These are phyloP conservation scores for Seriola quinqueradiata DNA, from an alignment of 2,113 vertebrate genomes.

Conservation along the genomic window DNA sequence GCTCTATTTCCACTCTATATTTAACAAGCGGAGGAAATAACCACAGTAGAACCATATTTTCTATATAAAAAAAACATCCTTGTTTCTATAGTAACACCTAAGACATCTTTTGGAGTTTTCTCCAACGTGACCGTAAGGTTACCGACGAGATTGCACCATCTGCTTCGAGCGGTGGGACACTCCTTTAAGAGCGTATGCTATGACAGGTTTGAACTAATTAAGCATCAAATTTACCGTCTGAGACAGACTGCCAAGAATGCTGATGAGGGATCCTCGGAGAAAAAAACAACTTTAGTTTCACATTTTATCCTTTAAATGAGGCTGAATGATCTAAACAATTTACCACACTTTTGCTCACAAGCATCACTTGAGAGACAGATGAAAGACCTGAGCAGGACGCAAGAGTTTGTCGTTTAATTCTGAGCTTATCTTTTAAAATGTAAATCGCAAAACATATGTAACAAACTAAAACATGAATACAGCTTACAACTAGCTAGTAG, in stretches of 20 bases:
- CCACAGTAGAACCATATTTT: slow-evolving; percentile 29
- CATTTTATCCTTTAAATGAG: background rate
- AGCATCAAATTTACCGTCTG: background rate
- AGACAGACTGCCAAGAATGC: background rate
- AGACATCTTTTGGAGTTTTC: slow-evolving; percentile 44
- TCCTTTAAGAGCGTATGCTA: slow-evolving; percentile 13
- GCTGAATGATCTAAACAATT: background rate
- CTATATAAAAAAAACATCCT: slow-evolving; percentile 37
- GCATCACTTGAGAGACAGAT: background rate
- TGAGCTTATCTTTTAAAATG: no score
- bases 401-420: no score
- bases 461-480: no score
- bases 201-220: slow-evolving; percentile 33
- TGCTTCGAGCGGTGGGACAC: background rate
- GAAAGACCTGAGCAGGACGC: background rate
- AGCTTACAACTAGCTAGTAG: no score
- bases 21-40: slow-evolving; percentile 26
- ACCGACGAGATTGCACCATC: slow-evolving; percentile 23
- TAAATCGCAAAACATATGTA: no score
- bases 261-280: background rate
- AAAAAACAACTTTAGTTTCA: background rate
- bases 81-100: slow-evolving; percentile 67
- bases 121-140: slow-evolving; percentile 32
- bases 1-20: background rate
- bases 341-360: background rate